phyloP scores from a whole-genome alignment of 2,797 vertebrate species.

The Lutjanus argentimaculatus region DNA sequence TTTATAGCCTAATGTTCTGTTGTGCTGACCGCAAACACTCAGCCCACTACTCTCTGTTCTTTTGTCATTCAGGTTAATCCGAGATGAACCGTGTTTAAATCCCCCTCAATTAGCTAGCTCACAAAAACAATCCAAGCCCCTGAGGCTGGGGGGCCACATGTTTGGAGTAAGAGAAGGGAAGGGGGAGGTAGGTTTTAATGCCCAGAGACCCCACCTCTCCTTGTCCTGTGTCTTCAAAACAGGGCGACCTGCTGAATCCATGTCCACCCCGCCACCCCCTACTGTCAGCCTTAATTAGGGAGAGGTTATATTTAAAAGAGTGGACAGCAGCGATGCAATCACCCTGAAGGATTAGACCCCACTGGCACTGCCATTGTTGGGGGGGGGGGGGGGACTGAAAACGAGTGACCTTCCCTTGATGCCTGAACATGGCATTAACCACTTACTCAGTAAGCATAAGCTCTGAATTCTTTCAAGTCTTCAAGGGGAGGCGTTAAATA shows the following conservation, averaged over 20 bases:
- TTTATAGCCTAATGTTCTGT: conserved; percentile 40
- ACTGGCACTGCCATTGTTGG: conserved; percentile 55
- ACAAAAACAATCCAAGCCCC: conserved; percentile 56
- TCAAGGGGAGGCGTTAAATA: conserved; percentile 23
- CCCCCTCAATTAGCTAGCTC: conserved; percentile 70
- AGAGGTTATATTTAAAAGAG: conserved; percentile 72
- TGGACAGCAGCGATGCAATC: conserved; percentile 68
- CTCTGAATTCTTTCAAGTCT: conserved; percentile 21
- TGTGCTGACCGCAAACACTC: conserved; percentile 53
- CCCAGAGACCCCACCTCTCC: conserved; percentile 13
- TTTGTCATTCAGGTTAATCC: conserved; percentile 77
- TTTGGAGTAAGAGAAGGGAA: conserved; percentile 1
- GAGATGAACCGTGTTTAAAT: conserved; percentile 70
- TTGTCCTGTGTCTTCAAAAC: conserved; percentile 60
- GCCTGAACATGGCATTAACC: conserved; percentile 76
- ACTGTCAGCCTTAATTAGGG: conserved; percentile 67
- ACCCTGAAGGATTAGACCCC: conserved; percentile 70
- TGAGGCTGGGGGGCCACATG: conserved; percentile 24
- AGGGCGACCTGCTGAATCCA: conserved; percentile 60
- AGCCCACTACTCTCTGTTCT: conserved; percentile 48
- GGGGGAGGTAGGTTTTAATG: conserved; percentile 10
- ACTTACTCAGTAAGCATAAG: conserved; percentile 35
- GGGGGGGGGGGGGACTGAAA: conserved; percentile 11
- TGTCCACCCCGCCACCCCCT: conserved; percentile 44
- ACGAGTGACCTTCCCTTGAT: conserved; percentile 41